phyloP scores from a whole-genome alignment of 2,113 vertebrate species.

The Cyrtonyx montezumae region DNA sequence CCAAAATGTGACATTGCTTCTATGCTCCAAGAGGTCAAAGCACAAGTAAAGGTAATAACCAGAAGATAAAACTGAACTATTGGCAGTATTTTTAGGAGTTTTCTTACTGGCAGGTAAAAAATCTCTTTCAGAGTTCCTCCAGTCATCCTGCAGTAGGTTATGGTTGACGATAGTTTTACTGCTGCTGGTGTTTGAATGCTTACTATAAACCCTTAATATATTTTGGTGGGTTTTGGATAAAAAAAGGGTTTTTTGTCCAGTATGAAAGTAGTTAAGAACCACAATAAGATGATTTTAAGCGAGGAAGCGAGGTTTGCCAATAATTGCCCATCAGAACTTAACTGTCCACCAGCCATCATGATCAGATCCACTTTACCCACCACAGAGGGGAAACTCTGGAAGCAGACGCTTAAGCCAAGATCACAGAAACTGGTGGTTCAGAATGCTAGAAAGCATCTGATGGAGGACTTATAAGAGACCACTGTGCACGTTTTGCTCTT shows the following conservation, averaged over 20 bases:
- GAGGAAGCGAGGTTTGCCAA: not conserved
- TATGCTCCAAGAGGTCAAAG: slow-evolving; percentile 82
- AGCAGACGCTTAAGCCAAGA: not conserved
- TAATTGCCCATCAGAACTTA: not conserved
- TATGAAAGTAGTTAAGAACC: not conserved
- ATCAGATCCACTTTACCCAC: not conserved
- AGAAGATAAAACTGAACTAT: not conserved
- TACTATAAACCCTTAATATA: not conserved
- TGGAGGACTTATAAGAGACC: not conserved
- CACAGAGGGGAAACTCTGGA: not conserved
- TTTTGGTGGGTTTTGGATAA: not conserved
- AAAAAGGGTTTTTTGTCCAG: not conserved
- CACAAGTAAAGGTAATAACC: slow-evolving; percentile 83
- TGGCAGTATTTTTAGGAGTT: not conserved
- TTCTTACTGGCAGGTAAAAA: not conserved
- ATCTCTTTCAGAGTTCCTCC: not conserved
- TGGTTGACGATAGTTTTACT: not conserved
- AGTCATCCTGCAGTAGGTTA: not conserved
- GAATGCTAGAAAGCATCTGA: rapidly evolving
- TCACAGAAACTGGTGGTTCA: not conserved
- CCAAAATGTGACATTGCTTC: slow-evolving; percentile 73
- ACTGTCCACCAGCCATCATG: not conserved
- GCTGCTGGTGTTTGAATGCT: not conserved
- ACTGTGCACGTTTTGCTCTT: not conserved
- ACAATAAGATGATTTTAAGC: not conserved